Evolutionary conservation across 2,797 vertebrate species (phyloP).

Genomic region (Petrocephalus sullivani): DNA sequence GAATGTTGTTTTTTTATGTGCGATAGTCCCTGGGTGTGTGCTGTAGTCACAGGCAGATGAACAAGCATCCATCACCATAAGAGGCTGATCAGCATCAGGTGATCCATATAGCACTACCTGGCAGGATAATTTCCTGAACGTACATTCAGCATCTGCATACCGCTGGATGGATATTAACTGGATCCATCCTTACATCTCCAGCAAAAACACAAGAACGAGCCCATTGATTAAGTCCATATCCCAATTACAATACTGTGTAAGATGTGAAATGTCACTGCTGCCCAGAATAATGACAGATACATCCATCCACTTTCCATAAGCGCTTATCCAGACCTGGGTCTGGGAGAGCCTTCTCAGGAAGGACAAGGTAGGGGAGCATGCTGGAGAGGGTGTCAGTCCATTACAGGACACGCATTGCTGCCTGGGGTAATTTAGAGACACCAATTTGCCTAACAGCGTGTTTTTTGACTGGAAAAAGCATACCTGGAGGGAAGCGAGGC

Average conservation of each 20-base stretch:
- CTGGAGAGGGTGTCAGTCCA: not conserved
- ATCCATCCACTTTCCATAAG: not conserved
- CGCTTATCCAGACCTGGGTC: not conserved
- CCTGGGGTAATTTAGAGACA: not conserved
- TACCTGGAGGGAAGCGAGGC: not conserved
- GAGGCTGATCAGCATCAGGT: not conserved
- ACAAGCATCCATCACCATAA: not conserved
- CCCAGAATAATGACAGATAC: not conserved
- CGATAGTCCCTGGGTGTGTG: not conserved
- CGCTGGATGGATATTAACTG: not conserved
- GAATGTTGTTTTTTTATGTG: not conserved
- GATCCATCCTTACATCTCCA: not conserved
- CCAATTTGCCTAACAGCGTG: not conserved
- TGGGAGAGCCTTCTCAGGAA: not conserved
- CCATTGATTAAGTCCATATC: not conserved
- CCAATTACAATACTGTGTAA: not conserved
- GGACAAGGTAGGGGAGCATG: not conserved
- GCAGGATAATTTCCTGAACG: not conserved
- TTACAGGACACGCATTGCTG: not conserved
- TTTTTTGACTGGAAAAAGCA: not conserved
- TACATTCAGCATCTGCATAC: not conserved
- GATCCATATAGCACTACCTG: not conserved
- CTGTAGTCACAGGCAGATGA: not conserved
- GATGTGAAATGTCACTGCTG: not conserved
- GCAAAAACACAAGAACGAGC: not conserved